Conservation (phyloP, 2,888 invertebrate species). For the Aquatica leii region DNA sequence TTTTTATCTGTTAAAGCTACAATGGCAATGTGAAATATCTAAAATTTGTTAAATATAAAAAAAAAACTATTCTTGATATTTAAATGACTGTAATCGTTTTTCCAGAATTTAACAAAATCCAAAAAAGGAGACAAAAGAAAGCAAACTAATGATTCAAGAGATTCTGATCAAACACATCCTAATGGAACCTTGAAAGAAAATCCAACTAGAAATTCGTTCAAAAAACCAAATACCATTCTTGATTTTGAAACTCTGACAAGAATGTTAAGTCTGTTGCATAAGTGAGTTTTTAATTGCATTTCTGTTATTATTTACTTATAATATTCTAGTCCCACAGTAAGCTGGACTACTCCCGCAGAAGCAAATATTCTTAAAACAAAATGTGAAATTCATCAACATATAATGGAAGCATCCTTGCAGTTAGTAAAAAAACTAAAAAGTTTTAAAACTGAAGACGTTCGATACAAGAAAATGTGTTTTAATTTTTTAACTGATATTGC, state of each 20-base stretch:
- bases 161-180: slow-evolving; percentile 50
- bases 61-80: too few species aligned
- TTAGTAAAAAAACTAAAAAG: slow-evolving; percentile 58
- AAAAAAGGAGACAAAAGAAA: slow-evolving; percentile 61
- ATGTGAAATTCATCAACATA: slow-evolving; percentile 67
- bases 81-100: too few species aligned
- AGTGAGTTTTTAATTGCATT: slow-evolving; percentile 54
- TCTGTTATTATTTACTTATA: slow-evolving; percentile 8
- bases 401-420: slow-evolving; percentile 61
- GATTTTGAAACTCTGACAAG: slow-evolving; percentile 60
- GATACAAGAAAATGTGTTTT: slow-evolving; percentile 50
- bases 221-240: slow-evolving; percentile 61
- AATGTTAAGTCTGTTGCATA: slow-evolving; percentile 60
- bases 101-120: slow-evolving; percentile 55
- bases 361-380: slow-evolving; percentile 63
- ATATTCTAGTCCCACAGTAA: slow-evolving; percentile 52
- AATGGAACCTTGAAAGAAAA: slow-evolving; percentile 29
- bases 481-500: slow-evolving; percentile 57
- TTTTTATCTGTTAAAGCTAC: too few species aligned
- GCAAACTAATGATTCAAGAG: slow-evolving; percentile 56
- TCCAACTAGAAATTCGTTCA: slow-evolving; percentile 47
- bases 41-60: too few species aligned
- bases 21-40: too few species aligned
- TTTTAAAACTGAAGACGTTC: slow-evolving; percentile 52
- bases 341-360: slow-evolving; percentile 65